These are phyloP conservation scores for Harpagoxenus sublaevis DNA, from an alignment of 2,888 invertebrate species.

Conservation along the genomic window DNA sequence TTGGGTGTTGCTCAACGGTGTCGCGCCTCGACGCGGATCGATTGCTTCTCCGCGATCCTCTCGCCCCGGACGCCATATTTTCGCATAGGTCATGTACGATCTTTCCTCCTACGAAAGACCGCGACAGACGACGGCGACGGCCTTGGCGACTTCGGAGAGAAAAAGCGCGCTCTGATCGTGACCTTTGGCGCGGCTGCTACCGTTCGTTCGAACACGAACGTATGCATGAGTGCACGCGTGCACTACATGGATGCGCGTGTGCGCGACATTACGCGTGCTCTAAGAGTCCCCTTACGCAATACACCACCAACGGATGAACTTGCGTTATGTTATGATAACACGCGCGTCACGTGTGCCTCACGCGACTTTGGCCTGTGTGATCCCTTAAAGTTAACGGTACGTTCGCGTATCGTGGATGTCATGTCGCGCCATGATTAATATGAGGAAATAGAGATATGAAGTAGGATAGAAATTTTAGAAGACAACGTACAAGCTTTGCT, in stretches of 20 bases:
- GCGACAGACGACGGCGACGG: slow-evolving; percentile 58
- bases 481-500: not conserved
- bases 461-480: not conserved
- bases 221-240: slow-evolving; percentile 53
- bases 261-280: not conserved
- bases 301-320: slow-evolving; percentile 2
- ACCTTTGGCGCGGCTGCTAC: slow-evolving; percentile 75
- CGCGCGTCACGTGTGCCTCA: not conserved
- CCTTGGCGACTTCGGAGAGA: slow-evolving; percentile 75
- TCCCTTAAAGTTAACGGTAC: not conserved
- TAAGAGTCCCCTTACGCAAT: slow-evolving; percentile 67
- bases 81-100: slow-evolving; percentile 66
- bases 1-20: not conserved
- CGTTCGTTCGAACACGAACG: slow-evolving; percentile 66
- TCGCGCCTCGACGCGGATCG: not conserved
- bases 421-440: not conserved
- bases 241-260: not conserved
- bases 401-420: not conserved
- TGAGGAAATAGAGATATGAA: not conserved
- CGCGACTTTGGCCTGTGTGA: not conserved
- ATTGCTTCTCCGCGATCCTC: slow-evolving; percentile 6
- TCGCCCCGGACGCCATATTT: slow-evolving; percentile 42
- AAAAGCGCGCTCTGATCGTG: slow-evolving; percentile 76
- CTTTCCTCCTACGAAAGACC: slow-evolving; percentile 67
- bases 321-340: slow-evolving; percentile 49